Base-by-base conservation (phyloP, 2,113 vertebrate genomes). In the Hippopotamus amphibius region DNA sequence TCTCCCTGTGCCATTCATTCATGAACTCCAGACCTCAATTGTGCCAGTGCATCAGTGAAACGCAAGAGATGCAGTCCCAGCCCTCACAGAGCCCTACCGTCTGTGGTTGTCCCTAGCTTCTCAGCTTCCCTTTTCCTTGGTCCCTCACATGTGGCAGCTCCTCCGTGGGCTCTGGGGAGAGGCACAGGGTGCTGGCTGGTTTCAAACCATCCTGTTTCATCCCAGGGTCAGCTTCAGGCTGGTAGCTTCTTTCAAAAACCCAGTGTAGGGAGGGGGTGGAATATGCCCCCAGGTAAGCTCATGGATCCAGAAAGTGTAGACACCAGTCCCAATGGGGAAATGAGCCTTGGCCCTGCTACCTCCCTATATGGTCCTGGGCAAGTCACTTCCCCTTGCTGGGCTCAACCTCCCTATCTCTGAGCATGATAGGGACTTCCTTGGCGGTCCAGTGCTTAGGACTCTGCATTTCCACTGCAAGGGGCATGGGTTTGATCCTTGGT, bases 81-180 rank as follows among this genome's bases (percentile, higher is more conserved):
- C 11, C 14, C n/a, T 79, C 16, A 6, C 0, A 7, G 55, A 53
- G n/a, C 15, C 14, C 65, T 0, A 0, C 1, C 13, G 21, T n/a
- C 41, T 46, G 41, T 9, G n/a, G 33, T 83, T 55, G 4, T 65
- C 48, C 21, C 30, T 94, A 74, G 46, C 55, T 82, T 37, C 61
- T 81, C 55, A n/a, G 79, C 28, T 43, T n/a, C 30, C 30, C 3
- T 26, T 93, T 69, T 5, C 53, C 16, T 83, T 82, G 83, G 26
- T 69, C 37, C 48, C 55, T 84, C 15, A 14, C 16, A 15, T 10
- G 10, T 0, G 0, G 12, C 17, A 77, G 14, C 17, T 22, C n/a
- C 12, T 65, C 83, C 4, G 1, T 50, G 30, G 48, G 63, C 26
- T 94, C 48, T 59, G 55, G 57, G 43, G 55, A 48, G 33, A 17